Conservation (phyloP, 2,113 vertebrate genomes). For the Petrocephalus zakoni region DNA sequence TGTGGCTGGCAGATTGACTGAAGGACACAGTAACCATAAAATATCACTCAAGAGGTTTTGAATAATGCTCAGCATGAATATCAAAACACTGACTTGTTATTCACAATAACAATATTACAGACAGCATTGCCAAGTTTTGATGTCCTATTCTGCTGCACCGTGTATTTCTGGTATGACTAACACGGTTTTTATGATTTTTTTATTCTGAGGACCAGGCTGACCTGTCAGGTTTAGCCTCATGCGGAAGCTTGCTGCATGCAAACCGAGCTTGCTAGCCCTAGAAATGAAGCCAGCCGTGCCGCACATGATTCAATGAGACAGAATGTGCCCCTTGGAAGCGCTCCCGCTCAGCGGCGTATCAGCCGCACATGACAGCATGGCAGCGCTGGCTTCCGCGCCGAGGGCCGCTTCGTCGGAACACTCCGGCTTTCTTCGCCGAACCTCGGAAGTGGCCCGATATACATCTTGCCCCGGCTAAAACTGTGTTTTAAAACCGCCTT, state of each 20-base stretch:
- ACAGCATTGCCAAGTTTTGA: background rate
- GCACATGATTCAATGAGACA: slow-evolving; percentile 12
- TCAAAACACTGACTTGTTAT: background rate
- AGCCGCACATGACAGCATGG: background rate
- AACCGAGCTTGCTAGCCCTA: slow-evolving; percentile 33
- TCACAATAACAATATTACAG: background rate
- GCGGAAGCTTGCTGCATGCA: slow-evolving; percentile 10
- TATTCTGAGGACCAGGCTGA: background rate
- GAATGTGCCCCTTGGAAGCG: slow-evolving; percentile 8
- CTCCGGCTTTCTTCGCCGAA: background rate
- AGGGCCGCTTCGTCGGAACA: background rate
- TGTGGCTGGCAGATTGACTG: background rate
- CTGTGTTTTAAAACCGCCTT: background rate
- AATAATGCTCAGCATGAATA: background rate
- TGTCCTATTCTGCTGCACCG: background rate
- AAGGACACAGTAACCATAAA: background rate
- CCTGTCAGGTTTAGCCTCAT: slow-evolving; percentile 21
- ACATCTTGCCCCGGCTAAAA: background rate
- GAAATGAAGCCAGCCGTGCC: slow-evolving; percentile 39
- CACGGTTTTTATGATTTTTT: background rate
- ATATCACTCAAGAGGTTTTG: background rate
- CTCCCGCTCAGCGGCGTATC: background rate
- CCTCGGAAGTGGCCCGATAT: background rate
- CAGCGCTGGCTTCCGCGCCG: background rate
- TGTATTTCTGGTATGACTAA: background rate